These are phyloP conservation scores for Xestia c-nigrum DNA, from an alignment of 2,888 invertebrate genomes.

Conservation along the genomic window DNA sequence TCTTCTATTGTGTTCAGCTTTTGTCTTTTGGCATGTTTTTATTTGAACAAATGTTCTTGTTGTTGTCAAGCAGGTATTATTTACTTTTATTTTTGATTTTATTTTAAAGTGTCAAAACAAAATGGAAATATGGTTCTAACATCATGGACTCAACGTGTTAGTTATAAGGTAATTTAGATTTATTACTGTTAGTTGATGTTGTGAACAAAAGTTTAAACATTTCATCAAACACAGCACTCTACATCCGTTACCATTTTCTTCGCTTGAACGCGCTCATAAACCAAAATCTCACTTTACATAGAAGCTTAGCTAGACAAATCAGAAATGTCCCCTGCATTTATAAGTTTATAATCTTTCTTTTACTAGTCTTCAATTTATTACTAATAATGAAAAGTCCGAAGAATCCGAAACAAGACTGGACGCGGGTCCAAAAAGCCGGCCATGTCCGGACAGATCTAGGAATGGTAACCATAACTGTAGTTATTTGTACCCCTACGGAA, in stretches of 20 bases:
- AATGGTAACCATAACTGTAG: neutral
- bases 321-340: neutral
- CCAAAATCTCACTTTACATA: too few relatives aligned
- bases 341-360: neutral
- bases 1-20: constrained; percentile 41
- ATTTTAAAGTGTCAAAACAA: constrained; percentile 19
- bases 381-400: neutral
- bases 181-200: neutral
- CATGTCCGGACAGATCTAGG: neutral
- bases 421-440: neutral
- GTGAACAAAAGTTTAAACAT: neutral
- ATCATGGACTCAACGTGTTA: neutral
- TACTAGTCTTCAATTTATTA: neutral
- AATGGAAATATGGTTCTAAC: constrained; percentile 18
- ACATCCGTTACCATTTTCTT: neutral
- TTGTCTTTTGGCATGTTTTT: constrained; percentile 38
- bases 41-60: constrained; percentile 23
- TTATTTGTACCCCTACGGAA: neutral
- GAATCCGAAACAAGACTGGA: neutral
- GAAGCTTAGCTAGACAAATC: too few relatives aligned
- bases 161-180: constrained; percentile 25
- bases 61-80: constrained; percentile 12
- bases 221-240: constrained; percentile 1
- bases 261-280: too few relatives aligned
- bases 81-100: constrained; percentile 16